phyloP scores from a whole-genome alignment of 2,797 vertebrate species.

The Limosa lapponica region DNA sequence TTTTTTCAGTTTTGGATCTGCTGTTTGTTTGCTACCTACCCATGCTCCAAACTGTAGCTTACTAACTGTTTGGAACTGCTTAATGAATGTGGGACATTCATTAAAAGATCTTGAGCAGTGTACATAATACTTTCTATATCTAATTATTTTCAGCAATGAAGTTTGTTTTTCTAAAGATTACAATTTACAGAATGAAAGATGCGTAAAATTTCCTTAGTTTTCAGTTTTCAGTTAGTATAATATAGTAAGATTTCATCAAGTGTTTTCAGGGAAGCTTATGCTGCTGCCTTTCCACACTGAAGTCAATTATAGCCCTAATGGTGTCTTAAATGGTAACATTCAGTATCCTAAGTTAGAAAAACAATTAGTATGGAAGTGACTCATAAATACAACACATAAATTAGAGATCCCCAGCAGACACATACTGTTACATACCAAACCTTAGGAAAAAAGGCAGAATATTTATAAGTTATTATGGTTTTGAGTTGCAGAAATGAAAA shows the following conservation, averaged over 20 bases:
- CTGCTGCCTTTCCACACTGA: not conserved
- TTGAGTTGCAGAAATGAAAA: not conserved
- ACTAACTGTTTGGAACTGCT: not conserved
- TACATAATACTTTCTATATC: not conserved
- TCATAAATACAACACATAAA: not conserved
- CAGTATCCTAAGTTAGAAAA: not conserved
- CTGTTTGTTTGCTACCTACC: not conserved
- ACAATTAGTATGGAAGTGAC: not conserved
- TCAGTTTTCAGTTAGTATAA: not conserved
- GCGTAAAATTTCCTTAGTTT: not conserved
- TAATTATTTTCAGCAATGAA: not conserved
- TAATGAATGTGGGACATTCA: not conserved
- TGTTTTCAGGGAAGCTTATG: not conserved
- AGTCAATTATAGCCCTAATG: not conserved
- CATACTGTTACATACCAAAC: not conserved
- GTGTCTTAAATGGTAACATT: not conserved
- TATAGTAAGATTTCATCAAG: not conserved
- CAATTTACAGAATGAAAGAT: not conserved
- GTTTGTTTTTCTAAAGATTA: not conserved
- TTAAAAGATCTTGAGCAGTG: not conserved
- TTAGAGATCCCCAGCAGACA: not conserved
- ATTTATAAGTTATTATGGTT: not conserved
- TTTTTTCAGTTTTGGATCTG: not conserved
- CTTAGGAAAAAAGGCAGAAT: not conserved
- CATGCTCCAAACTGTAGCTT: not conserved